phyloP scores from a whole-genome alignment of 1,140 invertebrate species.

The Gerris buenoi region DNA sequence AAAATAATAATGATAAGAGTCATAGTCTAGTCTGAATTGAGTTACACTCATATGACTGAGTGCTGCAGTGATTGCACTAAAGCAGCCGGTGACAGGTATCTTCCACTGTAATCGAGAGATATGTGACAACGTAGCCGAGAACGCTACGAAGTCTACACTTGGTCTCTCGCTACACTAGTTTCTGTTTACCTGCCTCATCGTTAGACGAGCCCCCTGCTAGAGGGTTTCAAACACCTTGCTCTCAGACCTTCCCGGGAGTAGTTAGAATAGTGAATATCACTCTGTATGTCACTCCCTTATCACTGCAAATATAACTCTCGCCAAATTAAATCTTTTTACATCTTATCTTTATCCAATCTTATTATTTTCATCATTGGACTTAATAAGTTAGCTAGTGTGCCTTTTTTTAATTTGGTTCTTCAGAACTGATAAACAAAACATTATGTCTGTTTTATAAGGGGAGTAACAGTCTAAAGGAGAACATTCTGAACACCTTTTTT shows the following conservation, averaged over 20 bases:
- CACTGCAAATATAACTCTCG: conserved; percentile 5
- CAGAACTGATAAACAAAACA: no score
- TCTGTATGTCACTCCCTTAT: conserved; percentile 9
- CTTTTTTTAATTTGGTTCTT: no score
- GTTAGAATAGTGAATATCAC: conserved; percentile 6
- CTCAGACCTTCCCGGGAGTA: conserved; percentile 15
- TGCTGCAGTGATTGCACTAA: conserved; percentile 12
- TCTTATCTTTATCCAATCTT: no score
- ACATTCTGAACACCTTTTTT: no score
- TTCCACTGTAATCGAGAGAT: conserved; percentile 6
- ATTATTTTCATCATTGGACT: no score
- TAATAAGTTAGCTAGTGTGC: no score
- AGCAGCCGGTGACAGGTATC: conserved; percentile 9
- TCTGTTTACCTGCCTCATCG: conserved; percentile 12
- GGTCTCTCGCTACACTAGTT: conserved; percentile 7
- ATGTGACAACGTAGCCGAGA: neutral
- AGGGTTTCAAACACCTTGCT: conserved; percentile 1
- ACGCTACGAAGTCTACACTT: neutral
- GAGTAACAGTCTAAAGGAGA: no score
- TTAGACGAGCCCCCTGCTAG: conserved; percentile 11
- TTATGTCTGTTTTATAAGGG: no score
- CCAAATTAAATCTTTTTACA: no score
- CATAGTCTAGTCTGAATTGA: conserved; percentile 16
- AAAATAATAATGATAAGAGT: neutral
- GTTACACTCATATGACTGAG: conserved; percentile 8